Evolutionary conservation across 2,113 vertebrate genomes (phyloP), one percentile per base, ranked within the genome.

Genomic region (Nothocercus nigrocapillus): DNA sequence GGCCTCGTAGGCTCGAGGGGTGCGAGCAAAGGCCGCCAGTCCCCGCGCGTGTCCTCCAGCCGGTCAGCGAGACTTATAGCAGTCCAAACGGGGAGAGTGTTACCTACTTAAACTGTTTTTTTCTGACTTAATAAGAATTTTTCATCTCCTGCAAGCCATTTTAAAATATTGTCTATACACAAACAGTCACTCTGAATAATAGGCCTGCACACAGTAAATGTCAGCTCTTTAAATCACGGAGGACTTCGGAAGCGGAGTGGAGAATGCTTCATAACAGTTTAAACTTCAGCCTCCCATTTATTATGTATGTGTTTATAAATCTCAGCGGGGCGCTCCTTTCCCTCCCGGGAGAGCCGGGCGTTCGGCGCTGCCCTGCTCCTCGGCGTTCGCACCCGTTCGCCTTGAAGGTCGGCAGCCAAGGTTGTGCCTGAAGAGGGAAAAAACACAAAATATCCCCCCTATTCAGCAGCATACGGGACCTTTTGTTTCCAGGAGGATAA

Each of bases 111-210:
- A 97, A 98, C 96, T 97, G 96, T 49, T 49, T 97, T 98, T 97
- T 98, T 98, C 96, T 98, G 97, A 98, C 97, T 98, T 98, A 98
- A 98, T 98, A 98, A 98, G 98, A 98, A 98, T 98, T 98, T 98
- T 98, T 99, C 98, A 98, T 99, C 98, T 98, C 94, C 91, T 97
- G 96, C 97, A 96, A 98, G 98, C 98, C 98, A 97, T 98, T 98
- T 98, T 99, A 99, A 99, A 99, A 99, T 98, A 98, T 96, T 98
- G 98, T 99, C 99, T 98, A 98, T 99, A 99, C 98, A 99, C 98
- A 99, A 98, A 99, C 98, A 99, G 99, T 99, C 98, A 99, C 98
- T 99, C 99, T 99, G 99, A 99, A 99, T 99, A 99, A 99, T 99
- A 99, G 99, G 98, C 98, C 98, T 98, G 98, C 98, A 97, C 98